These are phyloP conservation scores for Gryllus longicercus DNA, from an alignment of 2,888 invertebrate genomes.

Conservation along the genomic window DNA sequence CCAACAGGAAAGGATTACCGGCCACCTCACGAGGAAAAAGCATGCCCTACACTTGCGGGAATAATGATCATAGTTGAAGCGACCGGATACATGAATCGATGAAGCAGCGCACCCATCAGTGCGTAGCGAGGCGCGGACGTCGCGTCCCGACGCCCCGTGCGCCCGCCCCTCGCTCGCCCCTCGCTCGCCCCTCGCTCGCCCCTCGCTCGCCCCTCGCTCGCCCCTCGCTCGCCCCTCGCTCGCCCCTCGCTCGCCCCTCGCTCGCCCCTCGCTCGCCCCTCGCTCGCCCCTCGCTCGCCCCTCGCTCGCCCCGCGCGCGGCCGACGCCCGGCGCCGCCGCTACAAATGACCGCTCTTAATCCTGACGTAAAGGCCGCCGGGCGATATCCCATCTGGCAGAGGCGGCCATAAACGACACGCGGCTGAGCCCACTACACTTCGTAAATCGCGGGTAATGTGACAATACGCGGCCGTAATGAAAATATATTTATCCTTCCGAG, in stretches of 20 bases:
- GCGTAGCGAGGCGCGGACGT: not conserved
- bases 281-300: too few species aligned
- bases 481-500: not conserved
- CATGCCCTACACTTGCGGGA: too few species aligned
- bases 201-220: too few species aligned
- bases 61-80: too few species aligned
- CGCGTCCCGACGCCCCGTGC: not conserved
- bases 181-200: too few species aligned
- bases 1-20: too few species aligned
- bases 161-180: not conserved
- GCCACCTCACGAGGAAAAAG: too few species aligned
- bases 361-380: conserved; percentile 9
- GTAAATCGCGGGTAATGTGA: not conserved
- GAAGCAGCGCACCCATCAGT: too few species aligned
- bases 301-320: not conserved
- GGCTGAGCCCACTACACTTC: not conserved
- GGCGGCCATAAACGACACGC: not conserved
- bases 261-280: too few species aligned
- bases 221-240: not conserved
- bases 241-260: not conserved
- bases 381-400: conserved; percentile 8
- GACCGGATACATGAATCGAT: too few species aligned
- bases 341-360: conserved; percentile 1
- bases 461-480: conserved; percentile 17
- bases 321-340: not conserved